These are phyloP conservation scores for Hypomesus transpacificus DNA, from an alignment of 2,113 vertebrate genomes.

Conservation along the genomic window DNA sequence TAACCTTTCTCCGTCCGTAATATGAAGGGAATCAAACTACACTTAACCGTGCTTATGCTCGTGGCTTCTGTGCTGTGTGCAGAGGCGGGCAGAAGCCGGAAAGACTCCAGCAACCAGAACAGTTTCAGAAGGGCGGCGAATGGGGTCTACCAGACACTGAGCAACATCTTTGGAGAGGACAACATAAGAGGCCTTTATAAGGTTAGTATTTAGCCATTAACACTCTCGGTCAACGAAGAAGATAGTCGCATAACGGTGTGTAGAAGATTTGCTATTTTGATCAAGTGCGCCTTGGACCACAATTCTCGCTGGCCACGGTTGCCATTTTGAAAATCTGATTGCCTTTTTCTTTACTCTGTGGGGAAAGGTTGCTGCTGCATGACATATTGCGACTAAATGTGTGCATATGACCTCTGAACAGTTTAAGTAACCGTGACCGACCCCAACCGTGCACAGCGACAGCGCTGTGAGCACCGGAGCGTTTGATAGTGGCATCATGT, in stretches of 20 bases:
- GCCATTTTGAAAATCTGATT: constrained; percentile 44
- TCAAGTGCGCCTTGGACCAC: not conserved
- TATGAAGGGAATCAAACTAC: constrained; percentile 53
- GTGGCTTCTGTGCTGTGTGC: constrained; percentile 54
- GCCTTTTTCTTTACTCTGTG: not conserved
- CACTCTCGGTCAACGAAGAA: too few species aligned
- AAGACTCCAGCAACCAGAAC: constrained; percentile 75
- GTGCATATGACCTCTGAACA: too few species aligned
- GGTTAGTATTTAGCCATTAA: constrained; percentile 62
- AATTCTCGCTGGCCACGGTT: constrained; percentile 23
- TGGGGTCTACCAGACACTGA: constrained; percentile 82
- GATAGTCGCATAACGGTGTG: not conserved
- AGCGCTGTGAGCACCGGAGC: too few species aligned
- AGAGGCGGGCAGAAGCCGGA: constrained; percentile 76
- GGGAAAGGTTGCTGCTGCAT: not conserved
- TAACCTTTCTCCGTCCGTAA: not conserved
- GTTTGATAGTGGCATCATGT: too few species aligned
- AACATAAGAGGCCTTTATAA: constrained; percentile 85
- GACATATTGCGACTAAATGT: too few species aligned
- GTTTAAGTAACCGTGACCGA: too few species aligned
- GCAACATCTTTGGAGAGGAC: constrained; percentile 86
- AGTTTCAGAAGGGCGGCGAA: constrained; percentile 80
- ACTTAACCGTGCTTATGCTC: constrained; percentile 58
- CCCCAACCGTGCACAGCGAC: too few species aligned
- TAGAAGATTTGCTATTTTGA: not conserved